Evolutionary conservation across 2,797 vertebrate genomes (phyloP).

Genomic region (Hirundo rustica): DNA sequence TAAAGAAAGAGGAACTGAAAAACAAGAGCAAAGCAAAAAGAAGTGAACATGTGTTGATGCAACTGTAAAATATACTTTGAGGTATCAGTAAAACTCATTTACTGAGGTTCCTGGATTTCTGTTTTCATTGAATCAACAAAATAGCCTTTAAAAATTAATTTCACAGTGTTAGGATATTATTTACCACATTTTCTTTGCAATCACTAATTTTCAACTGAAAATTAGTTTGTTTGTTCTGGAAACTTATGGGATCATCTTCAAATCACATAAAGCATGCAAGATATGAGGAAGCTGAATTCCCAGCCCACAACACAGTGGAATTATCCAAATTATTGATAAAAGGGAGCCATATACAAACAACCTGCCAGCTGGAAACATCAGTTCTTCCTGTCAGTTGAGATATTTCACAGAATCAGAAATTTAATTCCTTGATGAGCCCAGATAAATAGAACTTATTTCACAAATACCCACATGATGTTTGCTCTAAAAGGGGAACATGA

Average conservation of each 20-base stretch:
- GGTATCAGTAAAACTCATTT: background rate
- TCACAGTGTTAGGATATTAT: background rate
- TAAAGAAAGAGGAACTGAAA: constrained; percentile 29
- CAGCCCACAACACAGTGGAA: background rate
- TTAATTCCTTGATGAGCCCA: background rate
- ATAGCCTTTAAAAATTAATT: background rate
- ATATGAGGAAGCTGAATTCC: background rate
- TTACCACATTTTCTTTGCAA: background rate
- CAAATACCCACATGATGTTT: background rate
- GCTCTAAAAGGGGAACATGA: background rate
- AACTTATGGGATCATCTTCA: background rate
- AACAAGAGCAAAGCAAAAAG: background rate
- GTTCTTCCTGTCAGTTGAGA: background rate
- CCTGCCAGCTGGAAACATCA: background rate
- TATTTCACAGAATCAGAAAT: background rate
- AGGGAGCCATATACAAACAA: background rate
- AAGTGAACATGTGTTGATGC: background rate
- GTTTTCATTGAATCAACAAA: background rate
- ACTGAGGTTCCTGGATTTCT: background rate
- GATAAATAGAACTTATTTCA: background rate
- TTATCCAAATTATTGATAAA: background rate
- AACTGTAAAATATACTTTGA: background rate
- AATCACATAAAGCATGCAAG: background rate
- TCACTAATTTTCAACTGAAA: background rate
- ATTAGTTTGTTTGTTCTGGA: background rate